Percentiles rank a stretch among this genome's conserved stretches.
phyloP scores from a whole-genome alignment of 2,113 vertebrate genomes.

The Heloderma charlesbogerti region DNA sequence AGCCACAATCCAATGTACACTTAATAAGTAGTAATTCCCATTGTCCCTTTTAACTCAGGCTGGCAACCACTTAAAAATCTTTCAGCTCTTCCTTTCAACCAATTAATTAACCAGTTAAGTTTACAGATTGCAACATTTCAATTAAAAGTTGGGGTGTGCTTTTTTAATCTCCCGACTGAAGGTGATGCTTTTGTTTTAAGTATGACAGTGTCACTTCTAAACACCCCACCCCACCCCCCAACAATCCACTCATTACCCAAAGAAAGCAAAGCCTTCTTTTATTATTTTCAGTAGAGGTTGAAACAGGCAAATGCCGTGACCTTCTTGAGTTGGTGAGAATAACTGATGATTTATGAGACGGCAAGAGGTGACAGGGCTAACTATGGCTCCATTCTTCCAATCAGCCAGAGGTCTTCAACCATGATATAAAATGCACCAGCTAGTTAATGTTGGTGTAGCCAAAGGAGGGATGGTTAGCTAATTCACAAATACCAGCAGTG shows the following conservation, averaged over 20 bases:
- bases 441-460: not conserved
- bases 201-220: not conserved
- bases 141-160: not conserved
- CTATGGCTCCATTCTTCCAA: not conserved
- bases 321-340: not conserved
- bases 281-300: not conserved
- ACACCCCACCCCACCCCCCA: no score
- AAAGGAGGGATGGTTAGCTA: not conserved
- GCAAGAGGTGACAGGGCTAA: not conserved
- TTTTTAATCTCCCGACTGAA: not conserved
- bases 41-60: not conserved
- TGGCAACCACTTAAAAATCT: not conserved
- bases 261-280: not conserved
- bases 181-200: not conserved
- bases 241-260: not conserved
- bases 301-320: not conserved
- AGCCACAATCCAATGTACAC: not conserved
- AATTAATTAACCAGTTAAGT: not conserved
- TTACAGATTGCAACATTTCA: not conserved
- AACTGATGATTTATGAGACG: slow-evolving; percentile 17
- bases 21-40: not conserved
- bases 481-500: not conserved
- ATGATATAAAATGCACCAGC: not conserved
- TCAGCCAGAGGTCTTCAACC: not conserved
- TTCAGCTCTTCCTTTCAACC: not conserved